These are phyloP conservation scores for Thysanoteuthis rhombus DNA, from an alignment of 2,888 invertebrate species.

Conservation along the genomic window DNA sequence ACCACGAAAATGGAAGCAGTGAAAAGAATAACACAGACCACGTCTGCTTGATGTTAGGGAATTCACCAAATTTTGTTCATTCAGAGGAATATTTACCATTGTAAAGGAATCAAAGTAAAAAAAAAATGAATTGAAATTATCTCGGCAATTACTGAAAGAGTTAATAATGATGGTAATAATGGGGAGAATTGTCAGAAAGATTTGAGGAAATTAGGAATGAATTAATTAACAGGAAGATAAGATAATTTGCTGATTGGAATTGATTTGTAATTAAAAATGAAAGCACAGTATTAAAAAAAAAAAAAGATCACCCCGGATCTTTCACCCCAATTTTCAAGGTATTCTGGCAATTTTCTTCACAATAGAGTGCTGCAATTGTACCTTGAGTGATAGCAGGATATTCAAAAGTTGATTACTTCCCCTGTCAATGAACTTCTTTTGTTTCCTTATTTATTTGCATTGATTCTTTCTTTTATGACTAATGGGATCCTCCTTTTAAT, in stretches of 20 bases:
- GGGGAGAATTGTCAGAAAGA: neutral
- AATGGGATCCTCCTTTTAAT: too few species aligned
- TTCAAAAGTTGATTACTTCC: neutral
- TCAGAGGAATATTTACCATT: too few species aligned
- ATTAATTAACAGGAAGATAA: constrained; percentile 1
- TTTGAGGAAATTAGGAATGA: neutral
- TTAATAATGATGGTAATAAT: too few species aligned
- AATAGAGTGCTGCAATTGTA: neutral
- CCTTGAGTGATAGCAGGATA: neutral
- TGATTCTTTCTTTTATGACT: neutral
- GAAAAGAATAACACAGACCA: too few species aligned
- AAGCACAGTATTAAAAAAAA: neutral
- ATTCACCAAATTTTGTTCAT: too few species aligned
- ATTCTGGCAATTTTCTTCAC: neutral
- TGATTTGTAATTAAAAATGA: neutral
- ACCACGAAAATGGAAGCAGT: too few species aligned
- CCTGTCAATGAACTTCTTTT: neutral
- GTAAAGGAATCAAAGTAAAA: too few species aligned
- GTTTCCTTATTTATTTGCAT: neutral
- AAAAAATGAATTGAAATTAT: too few species aligned
- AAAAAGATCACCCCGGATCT: too few species aligned
- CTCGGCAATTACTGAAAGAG: too few species aligned
- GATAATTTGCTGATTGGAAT: neutral
- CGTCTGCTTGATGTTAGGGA: too few species aligned
- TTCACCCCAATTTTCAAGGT: neutral